These are phyloP conservation scores for Podiceps cristatus DNA, from an alignment of 2,113 vertebrate species.

Conservation along the genomic window DNA sequence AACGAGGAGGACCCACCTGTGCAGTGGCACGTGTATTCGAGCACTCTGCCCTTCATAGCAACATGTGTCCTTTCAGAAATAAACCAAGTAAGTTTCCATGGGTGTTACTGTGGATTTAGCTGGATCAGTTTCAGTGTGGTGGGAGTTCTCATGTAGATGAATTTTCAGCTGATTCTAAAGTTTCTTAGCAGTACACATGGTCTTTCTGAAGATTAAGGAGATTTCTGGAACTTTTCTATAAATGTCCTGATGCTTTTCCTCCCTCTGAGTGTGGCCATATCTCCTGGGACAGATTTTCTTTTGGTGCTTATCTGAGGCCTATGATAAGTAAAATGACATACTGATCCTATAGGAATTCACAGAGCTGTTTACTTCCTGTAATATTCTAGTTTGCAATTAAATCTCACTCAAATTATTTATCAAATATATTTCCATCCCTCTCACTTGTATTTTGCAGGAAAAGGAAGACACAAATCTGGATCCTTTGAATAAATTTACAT, in stretches of 20 bases:
- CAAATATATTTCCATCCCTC: neutral
- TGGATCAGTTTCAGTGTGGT: neutral
- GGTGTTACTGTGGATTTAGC: neutral
- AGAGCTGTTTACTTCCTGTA: neutral
- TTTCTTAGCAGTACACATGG: neutral
- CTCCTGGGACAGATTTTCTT: neutral
- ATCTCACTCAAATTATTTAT: neutral
- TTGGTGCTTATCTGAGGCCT: neutral
- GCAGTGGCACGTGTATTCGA: fast-evolving
- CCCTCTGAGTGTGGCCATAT: fast-evolving
- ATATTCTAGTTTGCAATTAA: neutral
- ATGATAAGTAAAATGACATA: neutral
- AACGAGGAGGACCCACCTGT: neutral
- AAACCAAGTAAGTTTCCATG: neutral
- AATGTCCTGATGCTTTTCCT: neutral
- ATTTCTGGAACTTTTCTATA: neutral
- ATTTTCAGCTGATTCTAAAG: neutral
- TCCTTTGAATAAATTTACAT: slow-evolving; percentile 22
- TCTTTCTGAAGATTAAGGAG: neutral
- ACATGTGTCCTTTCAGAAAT: neutral
- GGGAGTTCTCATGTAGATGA: neutral
- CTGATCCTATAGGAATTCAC: neutral
- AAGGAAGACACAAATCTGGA: neutral
- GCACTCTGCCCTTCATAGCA: no score
- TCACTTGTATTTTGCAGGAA: neutral